A percentile compares a stretch with the other conserved stretches of the same genome.
Evolutionary conservation across 2,888 invertebrate species (phyloP).

Genomic region (Ophraella communa): DNA sequence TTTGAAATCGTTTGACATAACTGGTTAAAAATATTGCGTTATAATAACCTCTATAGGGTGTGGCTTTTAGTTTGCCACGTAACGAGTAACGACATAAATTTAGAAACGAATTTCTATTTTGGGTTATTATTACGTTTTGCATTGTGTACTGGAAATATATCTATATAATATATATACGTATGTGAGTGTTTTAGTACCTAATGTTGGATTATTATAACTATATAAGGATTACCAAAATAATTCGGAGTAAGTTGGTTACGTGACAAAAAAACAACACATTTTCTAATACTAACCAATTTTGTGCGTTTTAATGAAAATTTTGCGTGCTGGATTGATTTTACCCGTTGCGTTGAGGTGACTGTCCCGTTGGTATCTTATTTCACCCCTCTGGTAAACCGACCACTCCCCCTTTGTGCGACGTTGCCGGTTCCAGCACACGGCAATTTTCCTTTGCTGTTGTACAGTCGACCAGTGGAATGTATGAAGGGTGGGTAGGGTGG

Average conservation of each 20-base stretch:
- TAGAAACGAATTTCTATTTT: slow-evolving; percentile 16
- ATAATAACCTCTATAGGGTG: slow-evolving; percentile 35
- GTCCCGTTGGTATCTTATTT: slow-evolving; percentile 46
- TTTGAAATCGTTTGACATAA: no score
- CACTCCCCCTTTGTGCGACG: slow-evolving; percentile 41
- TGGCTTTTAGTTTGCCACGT: slow-evolving; percentile 32
- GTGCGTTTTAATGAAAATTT: slow-evolving; percentile 21
- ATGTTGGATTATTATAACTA: slow-evolving; percentile 32
- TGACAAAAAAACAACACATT: slow-evolving; percentile 20
- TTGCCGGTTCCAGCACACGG: slow-evolving; percentile 49
- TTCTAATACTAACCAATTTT: slow-evolving; percentile 28
- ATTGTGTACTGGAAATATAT: slow-evolving; percentile 15
- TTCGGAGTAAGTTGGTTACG: slow-evolving; percentile 38
- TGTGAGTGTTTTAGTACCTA: slow-evolving; percentile 35
- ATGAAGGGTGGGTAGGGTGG: not conserved
- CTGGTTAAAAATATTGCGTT: slow-evolving; percentile 5
- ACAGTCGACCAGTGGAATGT: slow-evolving; percentile 47
- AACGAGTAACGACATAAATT: no score
- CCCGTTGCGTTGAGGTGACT: slow-evolving; percentile 44
- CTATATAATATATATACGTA: slow-evolving; percentile 2
- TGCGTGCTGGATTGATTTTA: slow-evolving; percentile 45
- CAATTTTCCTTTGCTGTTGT: slow-evolving; percentile 54
- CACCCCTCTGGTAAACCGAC: slow-evolving; percentile 37
- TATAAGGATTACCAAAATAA: slow-evolving; percentile 27
- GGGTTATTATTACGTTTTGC: slow-evolving; percentile 4